Evolutionary conservation across 2,113 vertebrate genomes (phyloP).

Genomic region (Centropus bengalensis): DNA sequence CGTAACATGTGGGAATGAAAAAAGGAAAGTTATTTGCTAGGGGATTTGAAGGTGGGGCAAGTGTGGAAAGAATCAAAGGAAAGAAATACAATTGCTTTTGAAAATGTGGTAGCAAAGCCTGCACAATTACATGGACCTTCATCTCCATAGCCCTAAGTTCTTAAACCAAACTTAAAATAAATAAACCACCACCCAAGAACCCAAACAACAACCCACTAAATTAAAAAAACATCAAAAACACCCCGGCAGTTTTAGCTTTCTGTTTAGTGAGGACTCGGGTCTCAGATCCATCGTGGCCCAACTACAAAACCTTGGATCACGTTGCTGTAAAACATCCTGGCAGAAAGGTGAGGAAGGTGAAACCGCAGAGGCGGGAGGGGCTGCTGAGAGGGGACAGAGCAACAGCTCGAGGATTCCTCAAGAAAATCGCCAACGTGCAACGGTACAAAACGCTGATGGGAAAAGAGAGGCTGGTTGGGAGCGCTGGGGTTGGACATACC

Average conservation of each 20-base stretch:
- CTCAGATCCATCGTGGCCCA: not conserved
- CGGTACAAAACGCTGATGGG: not conserved
- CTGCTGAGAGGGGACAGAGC: not conserved
- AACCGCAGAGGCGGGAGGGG: not conserved
- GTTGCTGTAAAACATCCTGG: not conserved
- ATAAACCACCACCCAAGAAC: not conserved
- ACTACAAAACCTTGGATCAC: not conserved
- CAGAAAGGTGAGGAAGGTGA: not conserved
- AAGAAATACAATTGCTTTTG: not conserved
- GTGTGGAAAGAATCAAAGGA: not conserved
- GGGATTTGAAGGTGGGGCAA: not conserved
- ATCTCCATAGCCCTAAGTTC: not conserved
- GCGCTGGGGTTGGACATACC: not conserved
- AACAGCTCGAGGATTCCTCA: not conserved
- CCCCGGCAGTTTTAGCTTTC: not conserved
- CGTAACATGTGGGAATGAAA: not conserved
- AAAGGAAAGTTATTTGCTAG: not conserved
- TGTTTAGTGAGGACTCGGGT: not conserved
- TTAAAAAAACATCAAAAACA: rapidly evolving
- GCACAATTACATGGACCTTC: not conserved
- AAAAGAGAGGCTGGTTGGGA: not conserved
- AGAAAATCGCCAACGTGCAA: not conserved
- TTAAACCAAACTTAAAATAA: not conserved
- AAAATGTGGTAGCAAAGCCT: not conserved
- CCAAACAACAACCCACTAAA: not conserved